Base-by-base conservation (phyloP, 1,140 invertebrate species). In the Eciton burchellii region DNA sequence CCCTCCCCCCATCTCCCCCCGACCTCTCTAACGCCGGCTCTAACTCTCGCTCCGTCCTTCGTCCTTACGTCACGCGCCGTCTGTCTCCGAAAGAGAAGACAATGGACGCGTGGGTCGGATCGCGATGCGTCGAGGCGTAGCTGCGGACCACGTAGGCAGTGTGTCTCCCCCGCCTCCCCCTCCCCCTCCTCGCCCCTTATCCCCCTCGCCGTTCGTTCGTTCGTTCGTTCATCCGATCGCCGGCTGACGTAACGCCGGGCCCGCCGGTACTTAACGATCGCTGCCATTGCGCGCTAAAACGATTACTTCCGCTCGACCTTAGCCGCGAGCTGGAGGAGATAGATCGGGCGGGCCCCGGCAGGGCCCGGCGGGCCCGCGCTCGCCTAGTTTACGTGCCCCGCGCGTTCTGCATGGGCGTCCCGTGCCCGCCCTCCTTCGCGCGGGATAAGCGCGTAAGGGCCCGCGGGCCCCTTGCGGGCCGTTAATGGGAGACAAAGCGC, bases 271-370 rank as follows among this genome's bases (percentile, higher is more conserved):
- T 91, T 90, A 90, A 90, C 82, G 84, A 88, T 90, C 88, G 89
- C 84, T 89, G 87, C 87, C 89, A 90, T 90, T 86, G 89, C 88
- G 88, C 89, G 89, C 88, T 89, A 90, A 92, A 92, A 90, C 90
- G 90, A 92, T 92, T 92, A 92, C 91, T 92, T 92, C 91, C 91
- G 90, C 87, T 88, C 81, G 83, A 65, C 73, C 76, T 74, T 83
- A 47, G 63, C 77, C 54, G 76, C 26, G 84, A 84, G 73, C 77
- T 68, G 68, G 74, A 68, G 76, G 45, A 82, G 65, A 87, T 72
- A 83, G 66, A 73, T 86, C 73, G 85, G 19, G 43, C 26, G 65
- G 52, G 45, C 14, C 26, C 9, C 70, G 63, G 24, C 41, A 45
- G 26, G n/a, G n/a, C n/a, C n/a, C 49, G 41, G 56, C 41, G 63